Percentiles rank a stretch among this genome's conserved stretches.
Conservation (phyloP, 2,113 vertebrate species). For the Dicentrarchus labrax region DNA sequence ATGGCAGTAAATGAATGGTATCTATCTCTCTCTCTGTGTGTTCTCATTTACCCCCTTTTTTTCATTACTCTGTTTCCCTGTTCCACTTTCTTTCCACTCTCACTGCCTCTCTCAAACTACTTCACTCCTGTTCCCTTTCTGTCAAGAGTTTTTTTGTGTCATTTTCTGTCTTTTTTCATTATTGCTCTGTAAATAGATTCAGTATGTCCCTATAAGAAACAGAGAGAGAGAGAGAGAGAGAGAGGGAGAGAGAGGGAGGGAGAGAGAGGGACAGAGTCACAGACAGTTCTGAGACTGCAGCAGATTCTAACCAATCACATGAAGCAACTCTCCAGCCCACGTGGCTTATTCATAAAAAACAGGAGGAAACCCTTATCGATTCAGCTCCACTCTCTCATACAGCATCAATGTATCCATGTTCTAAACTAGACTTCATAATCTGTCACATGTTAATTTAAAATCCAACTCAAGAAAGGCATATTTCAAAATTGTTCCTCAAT, state of each 20-base stretch:
- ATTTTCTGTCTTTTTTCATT: conserved; percentile 19
- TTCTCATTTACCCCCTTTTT: background rate
- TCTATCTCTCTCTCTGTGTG: background rate
- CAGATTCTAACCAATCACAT: conserved; percentile 95
- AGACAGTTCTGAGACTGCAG: conserved; percentile 91
- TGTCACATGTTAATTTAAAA: background rate
- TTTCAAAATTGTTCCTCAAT: background rate
- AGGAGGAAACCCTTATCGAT: conserved; percentile 62
- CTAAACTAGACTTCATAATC: background rate
- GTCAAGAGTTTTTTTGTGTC: background rate
- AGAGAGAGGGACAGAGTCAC: conserved; percentile 49
- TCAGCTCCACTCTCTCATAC: conserved; percentile 36
- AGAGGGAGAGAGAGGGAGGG: conserved; percentile 7
- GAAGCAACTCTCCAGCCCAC: conserved; percentile 72
- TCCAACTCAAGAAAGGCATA: background rate
- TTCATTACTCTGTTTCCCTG: background rate
- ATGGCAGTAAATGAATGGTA: background rate
- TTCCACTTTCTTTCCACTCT: conserved; percentile 14
- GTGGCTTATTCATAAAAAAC: conserved; percentile 83
- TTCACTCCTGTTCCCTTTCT: conserved; percentile 19
- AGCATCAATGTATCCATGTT: background rate
- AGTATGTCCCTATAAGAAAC: conserved; percentile 38
- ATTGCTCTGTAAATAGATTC: conserved; percentile 62
- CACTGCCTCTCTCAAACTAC: background rate
- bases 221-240: background rate